A percentile compares a stretch with the other conserved stretches of the same genome.
These are phyloP conservation scores for Puffinus mauretanicus DNA, from an alignment of 2,113 vertebrate species.

Conservation along the genomic window DNA sequence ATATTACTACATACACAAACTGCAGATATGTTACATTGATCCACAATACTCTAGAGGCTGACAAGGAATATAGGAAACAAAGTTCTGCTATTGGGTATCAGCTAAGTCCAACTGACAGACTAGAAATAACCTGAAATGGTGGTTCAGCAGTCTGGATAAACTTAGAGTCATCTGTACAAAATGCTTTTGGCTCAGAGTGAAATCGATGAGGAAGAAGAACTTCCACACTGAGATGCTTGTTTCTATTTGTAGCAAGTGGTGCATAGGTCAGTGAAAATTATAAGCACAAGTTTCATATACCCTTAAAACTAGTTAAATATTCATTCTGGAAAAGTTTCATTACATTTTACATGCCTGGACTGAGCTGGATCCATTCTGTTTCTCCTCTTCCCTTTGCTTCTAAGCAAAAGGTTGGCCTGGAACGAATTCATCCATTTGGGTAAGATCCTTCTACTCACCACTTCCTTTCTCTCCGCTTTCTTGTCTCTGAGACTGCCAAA, in stretches of 20 bases:
- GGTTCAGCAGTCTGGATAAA: neutral
- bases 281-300: neutral
- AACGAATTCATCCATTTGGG: neutral
- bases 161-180: neutral
- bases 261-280: neutral
- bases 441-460: neutral
- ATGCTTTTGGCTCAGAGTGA: neutral
- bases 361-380: neutral
- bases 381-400: neutral
- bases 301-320: neutral
- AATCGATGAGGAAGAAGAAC: neutral
- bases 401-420: neutral
- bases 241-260: neutral
- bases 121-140: neutral
- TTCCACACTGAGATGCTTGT: neutral
- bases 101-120: neutral
- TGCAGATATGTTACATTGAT: neutral
- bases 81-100: neutral
- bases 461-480: neutral
- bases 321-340: neutral
- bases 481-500: neutral
- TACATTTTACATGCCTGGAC: neutral
- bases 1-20: neutral
- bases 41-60: neutral
- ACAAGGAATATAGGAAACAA: neutral